These are phyloP conservation scores for Crotalus tigris DNA, from an alignment of 2,113 vertebrate species.

Conservation along the genomic window DNA sequence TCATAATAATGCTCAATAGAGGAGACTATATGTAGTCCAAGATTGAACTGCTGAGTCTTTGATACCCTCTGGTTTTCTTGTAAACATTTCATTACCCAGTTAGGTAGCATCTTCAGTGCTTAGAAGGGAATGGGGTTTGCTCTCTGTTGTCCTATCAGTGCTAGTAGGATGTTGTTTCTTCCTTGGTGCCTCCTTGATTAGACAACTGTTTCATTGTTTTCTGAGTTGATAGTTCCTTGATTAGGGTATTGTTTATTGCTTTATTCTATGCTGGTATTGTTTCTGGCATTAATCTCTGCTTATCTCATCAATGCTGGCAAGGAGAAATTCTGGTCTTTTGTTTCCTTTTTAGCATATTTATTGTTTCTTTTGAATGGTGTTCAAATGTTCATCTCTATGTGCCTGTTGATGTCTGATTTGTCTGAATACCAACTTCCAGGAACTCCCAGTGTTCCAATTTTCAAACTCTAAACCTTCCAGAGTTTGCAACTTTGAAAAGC, in stretches of 20 bases:
- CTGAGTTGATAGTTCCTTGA: not conserved
- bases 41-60: not conserved
- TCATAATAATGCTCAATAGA: not conserved
- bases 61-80: not conserved
- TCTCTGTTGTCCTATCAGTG: not conserved
- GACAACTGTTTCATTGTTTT: not conserved
- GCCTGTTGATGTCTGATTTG: not conserved
- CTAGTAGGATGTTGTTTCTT: not conserved
- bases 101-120: not conserved
- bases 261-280: not conserved
- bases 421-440: not conserved
- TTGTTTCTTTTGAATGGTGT: not conserved
- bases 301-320: not conserved
- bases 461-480: not conserved
- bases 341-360: not conserved
- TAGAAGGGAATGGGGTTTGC: not conserved
- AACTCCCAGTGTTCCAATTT: not conserved
- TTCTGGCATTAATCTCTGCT: not conserved
- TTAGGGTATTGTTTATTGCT: not conserved
- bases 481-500: not conserved
- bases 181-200: not conserved
- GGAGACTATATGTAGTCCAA: not conserved
- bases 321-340: not conserved
- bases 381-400: not conserved
- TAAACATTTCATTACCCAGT: not conserved